phyloP scores from a whole-genome alignment of 2,797 vertebrate genomes.

The Microtus obscurus region DNA sequence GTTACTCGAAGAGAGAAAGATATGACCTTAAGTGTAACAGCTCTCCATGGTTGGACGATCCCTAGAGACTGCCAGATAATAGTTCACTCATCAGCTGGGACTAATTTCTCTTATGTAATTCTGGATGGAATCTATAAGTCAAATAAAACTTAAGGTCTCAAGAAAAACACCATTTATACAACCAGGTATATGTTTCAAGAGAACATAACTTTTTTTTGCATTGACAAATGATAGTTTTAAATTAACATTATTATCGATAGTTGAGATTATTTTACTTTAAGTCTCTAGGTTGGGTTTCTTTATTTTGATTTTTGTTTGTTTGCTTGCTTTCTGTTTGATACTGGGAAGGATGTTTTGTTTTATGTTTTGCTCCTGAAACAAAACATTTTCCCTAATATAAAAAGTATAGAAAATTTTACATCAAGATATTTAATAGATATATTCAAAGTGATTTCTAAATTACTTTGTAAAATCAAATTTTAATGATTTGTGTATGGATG shows the following conservation, averaged over 20 bases:
- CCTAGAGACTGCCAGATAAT: not conserved
- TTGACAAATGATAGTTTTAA: not conserved
- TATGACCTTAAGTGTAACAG: not conserved
- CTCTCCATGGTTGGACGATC: not conserved
- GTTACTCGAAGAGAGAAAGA: not conserved
- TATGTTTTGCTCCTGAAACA: not conserved
- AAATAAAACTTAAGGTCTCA: not conserved
- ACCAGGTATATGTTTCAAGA: not conserved
- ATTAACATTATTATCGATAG: not conserved
- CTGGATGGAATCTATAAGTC: not conserved
- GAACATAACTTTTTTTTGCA: not conserved
- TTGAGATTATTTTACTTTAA: not conserved
- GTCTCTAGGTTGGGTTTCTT: not conserved
- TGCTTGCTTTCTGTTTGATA: not conserved
- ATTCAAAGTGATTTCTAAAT: not conserved
- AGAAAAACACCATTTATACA: not conserved
- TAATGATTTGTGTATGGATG: constrained; percentile 14
- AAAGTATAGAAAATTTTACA: not conserved
- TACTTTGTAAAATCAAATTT: constrained; percentile 6
- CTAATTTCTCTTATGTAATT: not conserved
- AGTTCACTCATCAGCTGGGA: not conserved
- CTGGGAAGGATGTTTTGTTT: not conserved
- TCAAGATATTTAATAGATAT: not conserved
- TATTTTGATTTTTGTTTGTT: not conserved
- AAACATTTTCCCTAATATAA: not conserved